phyloP scores from a whole-genome alignment of 2,113 vertebrate species.

The Chaetodon trifascialis region DNA sequence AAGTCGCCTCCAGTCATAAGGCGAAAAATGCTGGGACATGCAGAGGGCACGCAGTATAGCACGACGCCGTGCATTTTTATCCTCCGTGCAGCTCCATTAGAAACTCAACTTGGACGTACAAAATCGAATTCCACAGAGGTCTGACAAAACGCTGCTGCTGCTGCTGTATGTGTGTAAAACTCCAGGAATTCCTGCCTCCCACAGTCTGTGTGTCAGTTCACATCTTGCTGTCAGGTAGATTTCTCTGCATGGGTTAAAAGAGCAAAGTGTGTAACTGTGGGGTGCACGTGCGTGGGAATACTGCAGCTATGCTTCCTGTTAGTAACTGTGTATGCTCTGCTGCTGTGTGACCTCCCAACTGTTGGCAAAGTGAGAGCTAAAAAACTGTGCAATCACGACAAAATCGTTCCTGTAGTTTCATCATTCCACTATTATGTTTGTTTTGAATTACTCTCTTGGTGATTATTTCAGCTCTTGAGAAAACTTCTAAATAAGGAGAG shows the following conservation, averaged over 20 bases:
- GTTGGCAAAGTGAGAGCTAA: not conserved
- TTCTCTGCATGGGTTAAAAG: conserved; percentile 54
- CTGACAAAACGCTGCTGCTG: not conserved
- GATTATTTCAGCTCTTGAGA: not conserved
- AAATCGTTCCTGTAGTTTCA: not conserved
- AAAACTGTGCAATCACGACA: not conserved
- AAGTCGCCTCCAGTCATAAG: conserved; percentile 49
- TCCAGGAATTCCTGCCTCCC: conserved; percentile 48
- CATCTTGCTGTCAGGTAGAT: conserved; percentile 62
- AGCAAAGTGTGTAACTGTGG: conserved; percentile 18
- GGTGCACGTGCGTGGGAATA: not conserved
- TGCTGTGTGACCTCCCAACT: not conserved
- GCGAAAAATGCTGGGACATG: conserved; percentile 21
- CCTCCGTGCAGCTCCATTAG: not conserved
- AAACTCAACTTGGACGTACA: not conserved
- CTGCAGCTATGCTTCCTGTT: not conserved
- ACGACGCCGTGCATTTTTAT: not conserved
- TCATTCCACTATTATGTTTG: not conserved
- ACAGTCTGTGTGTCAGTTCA: conserved; percentile 63
- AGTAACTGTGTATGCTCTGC: not conserved
- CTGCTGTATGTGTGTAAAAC: conserved; percentile 24
- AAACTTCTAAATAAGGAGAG: not conserved
- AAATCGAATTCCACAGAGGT: conserved; percentile 19
- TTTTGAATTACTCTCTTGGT: not conserved
- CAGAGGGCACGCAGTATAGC: conserved; percentile 18